Evolutionary conservation across 2,797 vertebrate genomes (phyloP).

Genomic region (Aselliscus stoliczkanus): DNA sequence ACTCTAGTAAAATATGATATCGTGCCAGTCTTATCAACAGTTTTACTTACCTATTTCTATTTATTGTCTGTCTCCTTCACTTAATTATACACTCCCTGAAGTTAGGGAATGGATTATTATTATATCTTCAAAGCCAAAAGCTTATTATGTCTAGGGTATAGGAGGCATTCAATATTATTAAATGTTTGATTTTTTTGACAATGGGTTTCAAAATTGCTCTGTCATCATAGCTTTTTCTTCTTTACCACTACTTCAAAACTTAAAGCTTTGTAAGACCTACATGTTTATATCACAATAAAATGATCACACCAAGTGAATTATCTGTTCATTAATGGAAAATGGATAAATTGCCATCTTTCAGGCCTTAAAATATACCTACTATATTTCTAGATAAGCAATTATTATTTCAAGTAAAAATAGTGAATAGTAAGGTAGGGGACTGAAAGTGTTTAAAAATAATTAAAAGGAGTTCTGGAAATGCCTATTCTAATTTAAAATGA

Average conservation of each 20-base stretch:
- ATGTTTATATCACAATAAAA: neutral
- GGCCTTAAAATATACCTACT: neutral
- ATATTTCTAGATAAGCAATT: neutral
- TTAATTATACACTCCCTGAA: neutral
- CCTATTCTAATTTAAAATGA: neutral
- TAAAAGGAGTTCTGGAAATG: neutral
- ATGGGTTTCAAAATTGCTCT: neutral
- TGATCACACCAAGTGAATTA: neutral
- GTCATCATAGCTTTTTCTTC: neutral
- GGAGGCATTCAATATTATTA: neutral
- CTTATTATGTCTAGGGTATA: neutral
- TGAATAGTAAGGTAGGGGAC: neutral
- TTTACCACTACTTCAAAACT: neutral
- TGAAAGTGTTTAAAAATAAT: neutral
- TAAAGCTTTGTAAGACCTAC: neutral
- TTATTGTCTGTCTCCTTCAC: neutral
- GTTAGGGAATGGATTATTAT: neutral
- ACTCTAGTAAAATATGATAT: neutral
- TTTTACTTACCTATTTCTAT: neutral
- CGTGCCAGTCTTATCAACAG: fast-evolving
- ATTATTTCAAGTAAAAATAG: neutral
- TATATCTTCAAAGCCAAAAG: neutral
- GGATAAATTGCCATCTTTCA: neutral
- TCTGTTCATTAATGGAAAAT: neutral
- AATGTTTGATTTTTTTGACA: neutral